A percentile compares a stretch with the other conserved stretches of the same genome.
phyloP scores from a whole-genome alignment of 2,888 invertebrate species.

The Nysson spinosus region DNA sequence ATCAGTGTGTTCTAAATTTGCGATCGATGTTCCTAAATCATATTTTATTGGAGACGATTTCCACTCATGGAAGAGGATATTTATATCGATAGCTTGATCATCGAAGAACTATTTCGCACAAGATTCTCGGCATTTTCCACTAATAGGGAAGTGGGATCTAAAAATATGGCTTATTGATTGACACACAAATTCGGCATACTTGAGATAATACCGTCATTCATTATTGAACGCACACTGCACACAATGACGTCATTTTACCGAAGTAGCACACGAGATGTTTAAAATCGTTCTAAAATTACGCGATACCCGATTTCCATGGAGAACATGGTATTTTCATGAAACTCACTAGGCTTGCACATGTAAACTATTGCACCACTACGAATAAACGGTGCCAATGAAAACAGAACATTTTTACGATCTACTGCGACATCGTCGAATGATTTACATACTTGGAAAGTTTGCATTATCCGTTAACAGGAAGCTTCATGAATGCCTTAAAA shows the following conservation, averaged over 20 bases:
- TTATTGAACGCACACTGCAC: neutral
- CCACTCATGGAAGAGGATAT: neutral
- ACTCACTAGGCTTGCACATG: neutral
- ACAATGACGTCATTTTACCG: neutral
- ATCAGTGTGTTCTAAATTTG: no score
- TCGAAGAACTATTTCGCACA: neutral
- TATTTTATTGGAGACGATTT: no score
- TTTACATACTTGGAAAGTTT: slow-evolving; percentile 4
- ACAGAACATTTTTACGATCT: neutral
- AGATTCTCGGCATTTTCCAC: neutral
- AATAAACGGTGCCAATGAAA: neutral
- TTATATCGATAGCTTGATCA: neutral
- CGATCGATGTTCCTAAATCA: no score
- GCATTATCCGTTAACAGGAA: neutral
- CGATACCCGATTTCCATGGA: no score
- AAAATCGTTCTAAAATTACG: no score
- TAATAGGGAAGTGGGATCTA: neutral
- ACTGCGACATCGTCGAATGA: neutral
- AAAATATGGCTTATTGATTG: neutral
- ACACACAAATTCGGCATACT: neutral
- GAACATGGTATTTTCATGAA: no score
- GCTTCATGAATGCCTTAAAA: neutral
- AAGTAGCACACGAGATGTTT: neutral
- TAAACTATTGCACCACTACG: neutral
- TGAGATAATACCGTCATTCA: neutral